phyloP scores from a whole-genome alignment of 2,888 invertebrate species.

The Rotaria magnacalcarata region DNA sequence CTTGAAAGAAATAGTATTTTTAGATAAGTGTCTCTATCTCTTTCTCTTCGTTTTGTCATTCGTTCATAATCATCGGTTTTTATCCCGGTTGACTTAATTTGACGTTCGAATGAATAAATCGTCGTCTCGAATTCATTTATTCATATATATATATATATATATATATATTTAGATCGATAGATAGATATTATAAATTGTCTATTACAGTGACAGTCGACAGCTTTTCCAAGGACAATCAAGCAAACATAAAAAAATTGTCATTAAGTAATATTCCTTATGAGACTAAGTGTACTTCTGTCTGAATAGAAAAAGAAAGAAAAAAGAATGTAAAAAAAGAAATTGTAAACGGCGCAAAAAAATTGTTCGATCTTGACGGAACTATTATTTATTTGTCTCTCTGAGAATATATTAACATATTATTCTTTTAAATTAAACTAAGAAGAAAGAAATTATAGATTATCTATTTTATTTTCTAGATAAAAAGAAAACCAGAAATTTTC shows the following conservation, averaged over 20 bases:
- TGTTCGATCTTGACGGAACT: neutral
- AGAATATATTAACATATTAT: neutral
- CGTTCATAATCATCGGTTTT: constrained; percentile 12
- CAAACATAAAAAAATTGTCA: neutral
- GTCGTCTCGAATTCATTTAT: constrained; percentile 5
- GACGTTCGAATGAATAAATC: constrained; percentile 17
- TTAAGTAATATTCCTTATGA: neutral
- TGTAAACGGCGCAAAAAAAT: neutral
- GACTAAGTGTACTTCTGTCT: neutral
- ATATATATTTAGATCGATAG: neutral
- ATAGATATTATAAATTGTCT: constrained; percentile 8
- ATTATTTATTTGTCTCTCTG: neutral
- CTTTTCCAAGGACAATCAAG: constrained; percentile 3
- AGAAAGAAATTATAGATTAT: neutral
- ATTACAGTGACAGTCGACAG: constrained; percentile 9
- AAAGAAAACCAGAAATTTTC: neutral
- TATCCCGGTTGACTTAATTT: constrained; percentile 22
- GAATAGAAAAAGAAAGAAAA: neutral
- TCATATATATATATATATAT: neutral
- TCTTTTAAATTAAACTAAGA: neutral
- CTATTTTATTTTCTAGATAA: neutral
- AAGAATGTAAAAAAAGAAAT: neutral
- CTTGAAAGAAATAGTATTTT: neutral
- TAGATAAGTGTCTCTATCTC: neutral
- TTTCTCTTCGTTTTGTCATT: neutral